phyloP scores from a whole-genome alignment of 2,113 vertebrate species.

The Notechis scutatus region DNA sequence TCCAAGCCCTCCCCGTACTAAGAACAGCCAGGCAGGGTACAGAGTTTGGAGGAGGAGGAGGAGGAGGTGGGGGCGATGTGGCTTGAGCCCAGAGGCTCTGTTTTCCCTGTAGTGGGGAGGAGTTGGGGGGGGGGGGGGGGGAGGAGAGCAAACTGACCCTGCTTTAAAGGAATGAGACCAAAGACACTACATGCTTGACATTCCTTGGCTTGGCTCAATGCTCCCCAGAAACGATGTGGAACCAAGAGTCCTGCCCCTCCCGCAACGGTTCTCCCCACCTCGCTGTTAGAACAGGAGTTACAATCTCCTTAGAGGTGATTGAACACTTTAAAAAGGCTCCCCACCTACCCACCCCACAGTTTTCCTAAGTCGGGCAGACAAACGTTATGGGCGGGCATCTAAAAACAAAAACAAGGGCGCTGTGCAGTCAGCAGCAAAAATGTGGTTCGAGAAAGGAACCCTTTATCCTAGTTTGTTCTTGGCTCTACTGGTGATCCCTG shows the following conservation, averaged over 20 bases:
- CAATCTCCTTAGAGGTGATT: neutral
- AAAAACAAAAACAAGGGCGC: neutral
- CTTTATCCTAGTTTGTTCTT: neutral
- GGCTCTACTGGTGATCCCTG: neutral
- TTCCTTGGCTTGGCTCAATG: neutral
- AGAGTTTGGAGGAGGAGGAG: neutral
- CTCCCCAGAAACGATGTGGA: fast-evolving
- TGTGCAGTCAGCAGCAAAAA: neutral
- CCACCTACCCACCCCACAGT: neutral
- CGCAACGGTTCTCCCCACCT: fast-evolving
- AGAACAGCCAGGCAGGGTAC: neutral
- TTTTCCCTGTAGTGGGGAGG: neutral
- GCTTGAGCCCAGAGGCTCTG: neutral
- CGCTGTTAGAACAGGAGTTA: neutral
- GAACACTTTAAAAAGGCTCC: neutral
- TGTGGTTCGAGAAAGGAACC: neutral
- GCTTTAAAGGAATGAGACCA: neutral
- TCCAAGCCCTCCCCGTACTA: neutral
- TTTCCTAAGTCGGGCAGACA: neutral
- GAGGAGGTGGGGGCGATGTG: too few relatives aligned
- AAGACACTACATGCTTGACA: neutral
- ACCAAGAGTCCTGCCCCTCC: neutral
- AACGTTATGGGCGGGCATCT: neutral
- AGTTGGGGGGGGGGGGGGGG: too few relatives aligned
- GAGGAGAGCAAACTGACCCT: neutral